These are phyloP conservation scores for Eueides isabella DNA, from an alignment of 1,140 invertebrate genomes.

Conservation along the genomic window DNA sequence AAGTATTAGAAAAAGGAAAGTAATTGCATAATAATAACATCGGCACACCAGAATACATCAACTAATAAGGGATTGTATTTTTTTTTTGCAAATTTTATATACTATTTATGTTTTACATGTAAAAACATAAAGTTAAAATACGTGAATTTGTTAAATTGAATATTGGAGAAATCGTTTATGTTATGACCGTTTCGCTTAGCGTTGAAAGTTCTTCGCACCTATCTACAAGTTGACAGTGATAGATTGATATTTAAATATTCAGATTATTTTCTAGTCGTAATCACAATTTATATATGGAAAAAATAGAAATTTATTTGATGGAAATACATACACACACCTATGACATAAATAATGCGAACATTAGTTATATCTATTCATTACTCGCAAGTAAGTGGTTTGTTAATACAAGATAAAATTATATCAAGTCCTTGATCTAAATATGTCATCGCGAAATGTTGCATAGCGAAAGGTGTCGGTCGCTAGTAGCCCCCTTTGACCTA, in stretches of 20 bases:
- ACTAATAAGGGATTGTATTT: background rate
- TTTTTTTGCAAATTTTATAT: background rate
- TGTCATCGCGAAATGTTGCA: constrained; percentile 39
- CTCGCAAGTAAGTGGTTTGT: constrained; percentile 31
- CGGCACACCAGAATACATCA: background rate
- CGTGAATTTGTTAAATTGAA: background rate
- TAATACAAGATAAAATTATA: constrained; percentile 39
- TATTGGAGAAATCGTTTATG: constrained; percentile 31
- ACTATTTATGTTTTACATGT: background rate
- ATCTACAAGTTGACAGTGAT: constrained; percentile 37
- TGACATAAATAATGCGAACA: background rate
- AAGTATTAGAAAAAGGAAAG: background rate
- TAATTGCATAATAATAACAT: background rate
- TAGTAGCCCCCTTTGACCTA: constrained; percentile 46
- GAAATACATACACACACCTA: background rate
- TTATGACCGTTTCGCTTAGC: constrained; percentile 38
- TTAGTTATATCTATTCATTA: constrained; percentile 23
- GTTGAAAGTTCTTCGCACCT: constrained; percentile 44
- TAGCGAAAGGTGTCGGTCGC: constrained; percentile 31
- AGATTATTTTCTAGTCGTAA: background rate
- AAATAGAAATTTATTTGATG: background rate
- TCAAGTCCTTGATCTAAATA: constrained; percentile 41
- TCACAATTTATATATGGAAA: background rate
- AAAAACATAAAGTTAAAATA: constrained; percentile 10
- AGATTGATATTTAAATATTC: constrained; percentile 29